Evolutionary conservation across 2,888 invertebrate species (phyloP).

Genomic region (Caenorhabditis japonica): DNA sequence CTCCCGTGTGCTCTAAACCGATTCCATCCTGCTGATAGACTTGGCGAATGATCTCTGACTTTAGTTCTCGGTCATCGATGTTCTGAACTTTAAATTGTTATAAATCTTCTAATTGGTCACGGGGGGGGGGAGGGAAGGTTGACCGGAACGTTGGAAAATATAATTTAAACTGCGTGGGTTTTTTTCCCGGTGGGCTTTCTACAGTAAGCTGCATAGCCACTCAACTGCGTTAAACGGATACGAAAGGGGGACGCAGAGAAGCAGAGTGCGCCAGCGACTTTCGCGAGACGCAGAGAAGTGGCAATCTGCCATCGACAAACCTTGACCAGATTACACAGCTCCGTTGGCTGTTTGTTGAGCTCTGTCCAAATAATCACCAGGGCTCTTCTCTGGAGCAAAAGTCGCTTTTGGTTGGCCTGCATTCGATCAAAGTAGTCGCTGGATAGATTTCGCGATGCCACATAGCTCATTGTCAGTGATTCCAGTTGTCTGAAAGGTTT

Average conservation of each 20-base stretch:
- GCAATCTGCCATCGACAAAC: too few species aligned
- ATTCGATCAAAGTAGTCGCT: constrained; percentile 20
- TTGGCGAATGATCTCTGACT: constrained; percentile 26
- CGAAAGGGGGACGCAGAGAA: too few species aligned
- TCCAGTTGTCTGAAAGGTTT: constrained; percentile 47
- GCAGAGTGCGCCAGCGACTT: too few species aligned
- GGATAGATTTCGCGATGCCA: constrained; percentile 7
- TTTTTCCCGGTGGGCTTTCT: not conserved
- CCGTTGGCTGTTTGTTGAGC: constrained; percentile 10
- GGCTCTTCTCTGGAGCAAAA: constrained; percentile 32
- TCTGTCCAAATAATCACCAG: constrained; percentile 24
- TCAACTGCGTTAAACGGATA: too few species aligned
- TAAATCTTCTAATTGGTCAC: not conserved
- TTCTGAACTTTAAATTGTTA: constrained; percentile 15
- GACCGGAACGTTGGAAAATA: too few species aligned
- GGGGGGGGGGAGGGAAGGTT: too few species aligned
- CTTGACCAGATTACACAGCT: constrained; percentile 19
- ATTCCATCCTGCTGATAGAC: constrained; percentile 23
- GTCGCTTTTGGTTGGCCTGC: constrained; percentile 12
- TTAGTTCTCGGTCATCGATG: constrained; percentile 19
- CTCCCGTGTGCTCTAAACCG: constrained; percentile 17
- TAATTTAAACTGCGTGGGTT: too few species aligned
- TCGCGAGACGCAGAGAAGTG: too few species aligned
- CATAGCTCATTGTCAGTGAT: constrained; percentile 37
- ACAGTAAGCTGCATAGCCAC: not conserved